A percentile compares a stretch with the other conserved stretches of the same genome.
phyloP scores from a whole-genome alignment of 2,797 vertebrate species.

The Scolopax rusticola region DNA sequence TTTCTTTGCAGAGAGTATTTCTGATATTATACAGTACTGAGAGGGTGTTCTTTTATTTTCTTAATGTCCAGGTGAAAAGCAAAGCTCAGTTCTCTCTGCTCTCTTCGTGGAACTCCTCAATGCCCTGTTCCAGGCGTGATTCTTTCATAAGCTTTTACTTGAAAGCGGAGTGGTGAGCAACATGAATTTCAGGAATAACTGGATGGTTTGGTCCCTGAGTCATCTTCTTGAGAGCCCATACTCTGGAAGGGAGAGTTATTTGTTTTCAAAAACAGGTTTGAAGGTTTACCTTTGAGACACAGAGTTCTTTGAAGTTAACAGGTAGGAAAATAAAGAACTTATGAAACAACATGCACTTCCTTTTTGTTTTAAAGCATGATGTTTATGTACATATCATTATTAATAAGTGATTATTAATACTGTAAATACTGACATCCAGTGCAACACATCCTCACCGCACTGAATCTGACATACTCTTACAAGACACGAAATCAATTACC shows the following conservation, averaged over 20 bases:
- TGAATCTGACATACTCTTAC: not conserved
- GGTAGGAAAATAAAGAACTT: slow-evolving; percentile 10
- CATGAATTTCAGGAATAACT: slow-evolving; percentile 94
- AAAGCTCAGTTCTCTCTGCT: slow-evolving; percentile 72
- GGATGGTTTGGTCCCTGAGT: slow-evolving; percentile 99
- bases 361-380: not conserved
- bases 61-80: slow-evolving; percentile 75
- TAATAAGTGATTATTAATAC: not conserved
- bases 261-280: slow-evolving; percentile 27
- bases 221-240: slow-evolving; percentile 98
- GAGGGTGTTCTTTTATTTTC: slow-evolving; percentile 76
- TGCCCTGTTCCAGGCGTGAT: slow-evolving; percentile 62
- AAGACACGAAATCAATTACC: slow-evolving; percentile 78
- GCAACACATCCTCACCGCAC: not conserved
- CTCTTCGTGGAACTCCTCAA: slow-evolving; percentile 60
- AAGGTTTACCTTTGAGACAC: not conserved
- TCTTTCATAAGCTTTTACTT: slow-evolving; percentile 72
- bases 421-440: not conserved
- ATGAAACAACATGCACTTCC: not conserved
- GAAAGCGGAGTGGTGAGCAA: slow-evolving; percentile 67
- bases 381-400: not conserved
- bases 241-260: slow-evolving; percentile 83
- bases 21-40: slow-evolving; percentile 87
- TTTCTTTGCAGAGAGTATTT: slow-evolving; percentile 85
- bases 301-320: slow-evolving; percentile 10